Percentiles rank a stretch among this genome's conserved stretches.
These are phyloP conservation scores for Halisarca cf. caerulea DNA, from an alignment of 37 sponge, comb jelly and placozoan species.

Conservation along the genomic window DNA sequence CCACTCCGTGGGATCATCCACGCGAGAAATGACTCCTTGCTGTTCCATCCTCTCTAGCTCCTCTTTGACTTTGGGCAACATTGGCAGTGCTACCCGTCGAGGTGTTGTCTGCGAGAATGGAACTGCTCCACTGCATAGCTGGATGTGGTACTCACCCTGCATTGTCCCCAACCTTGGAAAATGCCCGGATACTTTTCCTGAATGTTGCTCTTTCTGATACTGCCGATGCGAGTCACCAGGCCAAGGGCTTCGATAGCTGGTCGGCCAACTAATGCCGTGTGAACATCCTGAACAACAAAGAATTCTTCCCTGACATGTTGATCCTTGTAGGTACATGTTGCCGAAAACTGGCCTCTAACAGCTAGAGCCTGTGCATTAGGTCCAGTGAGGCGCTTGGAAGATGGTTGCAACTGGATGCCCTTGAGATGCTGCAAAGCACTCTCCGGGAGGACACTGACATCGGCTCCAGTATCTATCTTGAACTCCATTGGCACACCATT, in stretches of 20 bases:
- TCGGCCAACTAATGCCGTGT: neutral
- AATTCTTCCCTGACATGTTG: neutral
- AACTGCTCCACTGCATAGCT: slow-evolving; percentile 18
- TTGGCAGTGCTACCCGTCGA: slow-evolving; percentile 37
- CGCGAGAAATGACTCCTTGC: slow-evolving; percentile 30
- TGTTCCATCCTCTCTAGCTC: slow-evolving; percentile 56
- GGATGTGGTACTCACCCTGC: slow-evolving; percentile 34
- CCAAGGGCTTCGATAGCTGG: slow-evolving; percentile 37
- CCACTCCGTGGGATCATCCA: slow-evolving; percentile 49
- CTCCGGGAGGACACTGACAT: no score
- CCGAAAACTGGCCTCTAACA: no score
- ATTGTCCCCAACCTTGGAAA: slow-evolving; percentile 48
- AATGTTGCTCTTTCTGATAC: neutral
- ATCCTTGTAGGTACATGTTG: neutral
- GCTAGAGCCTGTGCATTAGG: no score
- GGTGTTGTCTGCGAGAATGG: slow-evolving; percentile 42
- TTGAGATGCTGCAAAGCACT: no score
- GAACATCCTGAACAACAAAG: neutral
- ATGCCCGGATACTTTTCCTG: slow-evolving; percentile 18
- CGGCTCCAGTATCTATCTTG: no score
- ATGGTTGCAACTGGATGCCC: no score
- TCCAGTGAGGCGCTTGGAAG: no score
- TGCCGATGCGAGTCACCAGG: slow-evolving; percentile 10
- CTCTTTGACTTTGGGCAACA: slow-evolving; percentile 38
- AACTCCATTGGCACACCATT: no score